Evolutionary conservation across 2,888 invertebrate genomes (phyloP), one percentile per base, ranked within the genome.

Genomic region (Pterostichus madidus): DNA sequence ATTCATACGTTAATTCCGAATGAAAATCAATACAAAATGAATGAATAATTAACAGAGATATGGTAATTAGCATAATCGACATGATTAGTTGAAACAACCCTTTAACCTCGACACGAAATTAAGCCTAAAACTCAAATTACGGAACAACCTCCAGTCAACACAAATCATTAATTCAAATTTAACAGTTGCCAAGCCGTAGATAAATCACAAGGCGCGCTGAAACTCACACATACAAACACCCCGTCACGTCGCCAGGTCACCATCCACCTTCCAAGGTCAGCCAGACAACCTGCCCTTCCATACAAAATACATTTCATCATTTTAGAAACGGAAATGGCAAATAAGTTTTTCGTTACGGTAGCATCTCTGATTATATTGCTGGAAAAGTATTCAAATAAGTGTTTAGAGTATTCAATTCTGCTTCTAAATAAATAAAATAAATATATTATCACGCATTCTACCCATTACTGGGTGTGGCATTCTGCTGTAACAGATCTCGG

Each of bases 81-180:
- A 71, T 44, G 68, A 71, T 71, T 71, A 71, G 68, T 71, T 71
- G 44, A 71, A 61, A 71, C 68, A 71, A 71, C 39, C 39, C 68
- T 71, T 71, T 71, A 44, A 44, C 68, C 31, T 44, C n/a, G 24
- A 71, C 44, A 71, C 31, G 35, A 64, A 64, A 64, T 64, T 64
- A 64, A 64, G 64, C 64, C 64, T 31, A 64, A 64, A 64, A 64
- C 64, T 64, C 64, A 35, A 64, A 64, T 64, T 64, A 64, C 64
- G 35, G 35, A 64, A 64, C 64, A 0, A 35, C 10, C 13, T n/a
- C 13, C 64, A 64, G 32, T 35, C 64, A 64, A 64, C 64, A 64
- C 35, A 64, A 64, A 64, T 64, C 64, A 64, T 64, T 64, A 64
- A 64, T 64, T 64, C 64, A 64, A 64, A 64, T 64, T 64, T 64